Evolutionary conservation across 2,888 invertebrate genomes (phyloP).

Genomic region (Acanthosepion lycidas): DNA sequence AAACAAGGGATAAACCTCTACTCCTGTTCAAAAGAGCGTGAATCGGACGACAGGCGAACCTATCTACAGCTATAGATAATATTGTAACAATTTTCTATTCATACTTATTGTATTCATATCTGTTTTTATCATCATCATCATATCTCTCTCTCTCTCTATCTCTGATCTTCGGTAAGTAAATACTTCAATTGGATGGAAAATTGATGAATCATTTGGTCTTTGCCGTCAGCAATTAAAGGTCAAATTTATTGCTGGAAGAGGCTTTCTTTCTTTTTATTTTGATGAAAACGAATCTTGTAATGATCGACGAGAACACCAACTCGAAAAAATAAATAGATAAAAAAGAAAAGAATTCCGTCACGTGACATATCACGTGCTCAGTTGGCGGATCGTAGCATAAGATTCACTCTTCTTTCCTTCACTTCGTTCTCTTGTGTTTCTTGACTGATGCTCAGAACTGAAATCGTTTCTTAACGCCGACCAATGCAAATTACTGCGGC

Average conservation of each 20-base stretch:
- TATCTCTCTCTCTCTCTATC: too few relatives aligned
- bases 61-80: too few relatives aligned
- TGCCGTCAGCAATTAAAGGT: neutral
- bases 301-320: neutral
- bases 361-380: neutral
- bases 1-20: too few relatives aligned
- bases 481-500: slow-evolving; percentile 5
- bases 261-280: neutral
- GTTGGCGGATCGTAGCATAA: neutral
- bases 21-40: too few relatives aligned
- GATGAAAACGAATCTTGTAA: neutral
- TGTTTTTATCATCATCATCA: too few relatives aligned
- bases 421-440: neutral
- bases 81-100: too few relatives aligned
- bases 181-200: neutral
- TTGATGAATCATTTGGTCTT: neutral
- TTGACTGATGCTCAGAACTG: neutral
- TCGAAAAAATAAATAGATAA: neutral
- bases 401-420: neutral
- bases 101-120: too few relatives aligned
- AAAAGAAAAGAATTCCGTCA: neutral
- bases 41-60: too few relatives aligned
- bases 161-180: too few relatives aligned
- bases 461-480: neutral
- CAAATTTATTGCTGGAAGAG: neutral